These are phyloP conservation scores for Aeoliscus strigatus DNA, from an alignment of 2,797 vertebrate genomes.

Conservation along the genomic window DNA sequence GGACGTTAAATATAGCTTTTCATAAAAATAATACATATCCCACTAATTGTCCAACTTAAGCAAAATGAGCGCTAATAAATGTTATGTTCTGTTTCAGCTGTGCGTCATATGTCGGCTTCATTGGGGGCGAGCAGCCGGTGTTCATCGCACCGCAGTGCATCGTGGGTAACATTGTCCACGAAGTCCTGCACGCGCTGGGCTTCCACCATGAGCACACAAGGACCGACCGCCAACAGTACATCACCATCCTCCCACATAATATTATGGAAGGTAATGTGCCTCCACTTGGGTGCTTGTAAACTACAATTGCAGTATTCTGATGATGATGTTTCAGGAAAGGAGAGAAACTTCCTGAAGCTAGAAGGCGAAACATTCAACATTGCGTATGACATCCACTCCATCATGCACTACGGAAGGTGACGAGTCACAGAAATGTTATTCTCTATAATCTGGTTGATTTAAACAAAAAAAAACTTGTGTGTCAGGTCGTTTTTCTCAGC, in stretches of 20 bases:
- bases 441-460: no score
- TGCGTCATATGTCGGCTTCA: slow-evolving; percentile 35
- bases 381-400: slow-evolving; percentile 44
- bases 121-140: slow-evolving; percentile 34
- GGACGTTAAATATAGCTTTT: no score
- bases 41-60: no score
- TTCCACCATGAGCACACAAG: slow-evolving; percentile 57
- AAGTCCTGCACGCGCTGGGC: slow-evolving; percentile 52
- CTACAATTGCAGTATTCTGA: no score
- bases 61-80: no score
- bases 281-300: slow-evolving; percentile 5
- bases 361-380: slow-evolving; percentile 30
- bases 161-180: slow-evolving; percentile 45
- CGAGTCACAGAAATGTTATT: no score
- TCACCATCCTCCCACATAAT: slow-evolving; percentile 31
- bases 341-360: slow-evolving; percentile 23
- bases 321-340: slow-evolving; percentile 18
- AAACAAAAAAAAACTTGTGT: no score
- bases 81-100: no score
- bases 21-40: no score
- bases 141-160: background rate
- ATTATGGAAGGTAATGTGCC: slow-evolving; percentile 22
- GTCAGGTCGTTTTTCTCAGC: slow-evolving; percentile 65
- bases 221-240: slow-evolving; percentile 20
- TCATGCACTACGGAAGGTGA: slow-evolving; percentile 56